Evolutionary conservation across 2,888 invertebrate genomes (phyloP).

Genomic region (Malacosoma neustria): DNA sequence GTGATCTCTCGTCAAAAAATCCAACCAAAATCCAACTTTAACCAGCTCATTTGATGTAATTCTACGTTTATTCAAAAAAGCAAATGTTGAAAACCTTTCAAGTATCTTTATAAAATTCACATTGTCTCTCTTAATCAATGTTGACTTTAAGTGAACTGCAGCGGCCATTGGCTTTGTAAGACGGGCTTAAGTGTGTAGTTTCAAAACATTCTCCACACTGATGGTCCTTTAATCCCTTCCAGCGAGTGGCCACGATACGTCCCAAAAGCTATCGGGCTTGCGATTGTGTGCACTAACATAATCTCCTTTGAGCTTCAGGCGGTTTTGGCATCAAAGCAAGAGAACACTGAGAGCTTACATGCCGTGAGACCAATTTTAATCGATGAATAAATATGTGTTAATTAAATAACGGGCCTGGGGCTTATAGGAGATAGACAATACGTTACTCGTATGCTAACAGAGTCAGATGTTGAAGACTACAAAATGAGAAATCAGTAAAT

Average conservation of each 20-base stretch:
- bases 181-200: not conserved
- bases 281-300: slow-evolving; percentile 56
- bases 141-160: not conserved
- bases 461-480: no score
- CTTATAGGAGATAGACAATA: no score
- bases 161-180: not conserved
- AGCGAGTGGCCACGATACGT: not conserved
- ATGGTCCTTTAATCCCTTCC: not conserved
- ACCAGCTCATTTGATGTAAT: no score
- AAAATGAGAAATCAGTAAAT: no score
- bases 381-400: no score
- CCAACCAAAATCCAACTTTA: no score
- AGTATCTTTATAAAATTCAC: not conserved
- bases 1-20: no score
- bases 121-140: not conserved
- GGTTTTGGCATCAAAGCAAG: not conserved
- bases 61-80: no score
- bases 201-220: not conserved
- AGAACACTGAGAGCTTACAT: not conserved
- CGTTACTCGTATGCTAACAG: no score
- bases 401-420: no score
- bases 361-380: no score
- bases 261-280: slow-evolving; percentile 13
- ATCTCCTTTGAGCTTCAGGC: slow-evolving; percentile 47
- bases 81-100: no score